phyloP scores from a whole-genome alignment of 2,113 vertebrate genomes.

The Athene cunicularia region DNA sequence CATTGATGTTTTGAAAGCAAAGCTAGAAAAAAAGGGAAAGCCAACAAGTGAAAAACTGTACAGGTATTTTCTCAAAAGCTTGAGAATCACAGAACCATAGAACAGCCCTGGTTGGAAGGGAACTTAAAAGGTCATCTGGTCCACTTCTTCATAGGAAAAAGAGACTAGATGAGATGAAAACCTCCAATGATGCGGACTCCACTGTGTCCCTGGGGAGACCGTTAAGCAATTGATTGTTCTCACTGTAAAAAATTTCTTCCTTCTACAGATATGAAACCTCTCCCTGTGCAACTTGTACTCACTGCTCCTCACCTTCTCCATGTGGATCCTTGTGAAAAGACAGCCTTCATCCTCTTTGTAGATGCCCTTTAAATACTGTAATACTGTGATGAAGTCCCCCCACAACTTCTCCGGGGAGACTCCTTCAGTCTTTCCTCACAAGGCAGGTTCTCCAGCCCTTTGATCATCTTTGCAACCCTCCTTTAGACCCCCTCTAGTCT shows the following conservation, averaged over 20 bases:
- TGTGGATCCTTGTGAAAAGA: not conserved
- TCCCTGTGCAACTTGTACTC: not conserved
- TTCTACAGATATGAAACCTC: not conserved
- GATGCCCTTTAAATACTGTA: not conserved
- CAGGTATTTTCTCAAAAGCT: not conserved
- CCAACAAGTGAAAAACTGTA: not conserved
- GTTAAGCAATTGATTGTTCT: not conserved
- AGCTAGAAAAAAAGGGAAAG: not conserved
- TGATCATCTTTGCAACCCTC: not conserved
- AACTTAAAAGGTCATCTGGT: not conserved
- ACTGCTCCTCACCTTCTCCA: not conserved
- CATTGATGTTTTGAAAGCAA: not conserved
- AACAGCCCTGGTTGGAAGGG: not conserved
- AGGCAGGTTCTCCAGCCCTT: not conserved
- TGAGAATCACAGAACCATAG: not conserved
- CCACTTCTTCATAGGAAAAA: not conserved
- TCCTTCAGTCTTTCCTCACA: not conserved
- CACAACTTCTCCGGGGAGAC: not conserved
- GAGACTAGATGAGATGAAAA: not conserved
- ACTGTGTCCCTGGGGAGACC: not conserved
- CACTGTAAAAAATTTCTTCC: not conserved
- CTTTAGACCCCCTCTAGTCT: not conserved
- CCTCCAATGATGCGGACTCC: accelerated
- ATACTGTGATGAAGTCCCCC: not conserved
- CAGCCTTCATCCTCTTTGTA: not conserved